phyloP scores from a whole-genome alignment of 2,113 vertebrate genomes.

The Sylvilagus bachmani region DNA sequence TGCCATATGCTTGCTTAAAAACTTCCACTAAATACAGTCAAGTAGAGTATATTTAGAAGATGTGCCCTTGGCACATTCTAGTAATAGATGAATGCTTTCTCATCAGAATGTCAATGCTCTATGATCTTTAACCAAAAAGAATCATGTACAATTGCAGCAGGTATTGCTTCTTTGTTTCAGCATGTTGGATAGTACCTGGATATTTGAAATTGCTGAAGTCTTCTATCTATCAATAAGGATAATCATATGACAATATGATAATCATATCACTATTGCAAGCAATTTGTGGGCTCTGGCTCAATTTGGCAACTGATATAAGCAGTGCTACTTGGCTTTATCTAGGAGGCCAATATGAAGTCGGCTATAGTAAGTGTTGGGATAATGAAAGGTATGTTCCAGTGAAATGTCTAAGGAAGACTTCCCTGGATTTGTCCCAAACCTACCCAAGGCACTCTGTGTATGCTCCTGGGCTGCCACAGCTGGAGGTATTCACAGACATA shows the following conservation, averaged over 20 bases:
- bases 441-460: not conserved
- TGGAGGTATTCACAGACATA: not conserved
- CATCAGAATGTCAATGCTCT: not conserved
- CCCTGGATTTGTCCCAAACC: not conserved
- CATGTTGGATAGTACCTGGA: slow-evolving; percentile 22
- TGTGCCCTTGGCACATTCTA: not conserved
- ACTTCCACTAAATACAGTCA: not conserved
- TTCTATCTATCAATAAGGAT: not conserved
- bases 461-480: not conserved
- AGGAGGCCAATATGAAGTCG: not conserved
- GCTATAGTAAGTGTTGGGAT: not conserved
- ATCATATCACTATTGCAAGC: not conserved
- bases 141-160: not conserved
- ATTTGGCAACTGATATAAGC: not conserved
- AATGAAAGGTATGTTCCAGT: not conserved
- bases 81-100: not conserved
- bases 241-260: not conserved
- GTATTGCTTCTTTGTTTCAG: slow-evolving; percentile 13
- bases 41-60: not conserved
- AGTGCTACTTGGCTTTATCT: not conserved
- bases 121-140: slow-evolving; percentile 14
- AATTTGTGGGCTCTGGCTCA: not conserved
- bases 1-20: not conserved
- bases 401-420: not conserved
- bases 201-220: not conserved